Evolutionary conservation across 2,888 invertebrate genomes (phyloP).

Genomic region (Megaustenia siamemsis): DNA sequence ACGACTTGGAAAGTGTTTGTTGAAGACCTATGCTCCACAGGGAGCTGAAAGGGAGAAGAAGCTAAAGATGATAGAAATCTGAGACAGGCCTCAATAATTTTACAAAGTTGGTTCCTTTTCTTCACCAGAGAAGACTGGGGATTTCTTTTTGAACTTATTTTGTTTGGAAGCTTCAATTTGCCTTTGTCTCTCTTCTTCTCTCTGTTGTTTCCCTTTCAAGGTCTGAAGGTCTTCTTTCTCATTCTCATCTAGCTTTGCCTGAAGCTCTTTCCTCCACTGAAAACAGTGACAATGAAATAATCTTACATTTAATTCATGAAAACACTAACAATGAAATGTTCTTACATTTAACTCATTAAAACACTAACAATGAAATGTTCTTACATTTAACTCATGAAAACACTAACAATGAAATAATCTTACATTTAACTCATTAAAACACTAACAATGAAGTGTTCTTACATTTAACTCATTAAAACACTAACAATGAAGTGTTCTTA

Average conservation of each 20-base stretch:
- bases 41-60: too few relatives aligned
- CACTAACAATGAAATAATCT: background rate
- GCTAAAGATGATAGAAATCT: background rate
- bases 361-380: too few relatives aligned
- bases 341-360: too few relatives aligned
- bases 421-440: too few relatives aligned
- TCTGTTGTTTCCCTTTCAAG: slow-evolving; percentile 66
- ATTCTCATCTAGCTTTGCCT: slow-evolving; percentile 70
- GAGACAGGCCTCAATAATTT: background rate
- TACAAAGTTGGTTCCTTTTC: background rate
- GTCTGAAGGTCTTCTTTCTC: slow-evolving; percentile 70
- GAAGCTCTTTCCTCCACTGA: slow-evolving; percentile 78
- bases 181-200: slow-evolving; percentile 68
- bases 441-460: too few relatives aligned
- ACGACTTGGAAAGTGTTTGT: too few relatives aligned
- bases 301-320: background rate
- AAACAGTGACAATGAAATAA: slow-evolving; percentile 39
- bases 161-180: slow-evolving; percentile 56
- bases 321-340: too few relatives aligned
- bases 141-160: slow-evolving; percentile 39
- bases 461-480: too few relatives aligned
- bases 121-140: background rate
- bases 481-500: too few relatives aligned
- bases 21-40: too few relatives aligned
- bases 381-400: too few relatives aligned